Percentiles rank a stretch among this genome's conserved stretches.
phyloP scores from a whole-genome alignment of 2,888 invertebrate species.

The Sinotaia quadrata region DNA sequence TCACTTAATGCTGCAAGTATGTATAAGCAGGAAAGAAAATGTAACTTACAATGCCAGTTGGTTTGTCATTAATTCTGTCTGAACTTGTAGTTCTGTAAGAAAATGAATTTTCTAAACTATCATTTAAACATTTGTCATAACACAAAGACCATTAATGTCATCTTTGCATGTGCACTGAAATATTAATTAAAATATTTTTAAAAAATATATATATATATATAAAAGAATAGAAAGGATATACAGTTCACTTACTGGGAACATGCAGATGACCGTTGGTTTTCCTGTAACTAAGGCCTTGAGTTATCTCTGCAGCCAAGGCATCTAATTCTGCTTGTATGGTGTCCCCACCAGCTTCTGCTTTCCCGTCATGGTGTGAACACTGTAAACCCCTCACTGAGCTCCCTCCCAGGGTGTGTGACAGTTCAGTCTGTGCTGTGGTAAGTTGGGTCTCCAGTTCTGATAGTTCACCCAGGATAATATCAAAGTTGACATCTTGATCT shows the following conservation, averaged over 20 bases:
- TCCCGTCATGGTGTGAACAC: constrained; percentile 14
- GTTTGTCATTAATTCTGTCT: too few relatives aligned
- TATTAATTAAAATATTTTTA: too few relatives aligned
- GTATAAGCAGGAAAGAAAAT: neutral
- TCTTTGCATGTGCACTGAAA: too few relatives aligned
- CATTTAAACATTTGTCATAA: too few relatives aligned
- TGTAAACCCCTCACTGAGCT: neutral
- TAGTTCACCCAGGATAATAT: constrained; percentile 95
- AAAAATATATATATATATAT: too few relatives aligned
- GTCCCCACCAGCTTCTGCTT: constrained; percentile 52
- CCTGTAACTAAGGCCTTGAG: constrained; percentile 52
- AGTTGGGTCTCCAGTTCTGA: constrained; percentile 85
- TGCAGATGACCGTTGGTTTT: constrained; percentile 38
- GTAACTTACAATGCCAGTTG: neutral
- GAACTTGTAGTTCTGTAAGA: too few relatives aligned
- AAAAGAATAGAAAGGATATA: too few relatives aligned
- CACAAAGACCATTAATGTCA: too few relatives aligned
- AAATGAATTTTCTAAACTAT: too few relatives aligned
- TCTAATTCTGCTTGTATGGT: constrained; percentile 62
- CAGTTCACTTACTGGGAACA: constrained; percentile 17
- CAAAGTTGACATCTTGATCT: constrained; percentile 95
- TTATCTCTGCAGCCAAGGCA: constrained; percentile 62
- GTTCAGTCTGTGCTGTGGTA: constrained; percentile 74
- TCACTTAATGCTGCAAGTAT: constrained; percentile 5
- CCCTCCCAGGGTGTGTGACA: constrained; percentile 40